Base-by-base conservation (phyloP, 2,888 invertebrate genomes). In the Hofmannophila pseudospretella region DNA sequence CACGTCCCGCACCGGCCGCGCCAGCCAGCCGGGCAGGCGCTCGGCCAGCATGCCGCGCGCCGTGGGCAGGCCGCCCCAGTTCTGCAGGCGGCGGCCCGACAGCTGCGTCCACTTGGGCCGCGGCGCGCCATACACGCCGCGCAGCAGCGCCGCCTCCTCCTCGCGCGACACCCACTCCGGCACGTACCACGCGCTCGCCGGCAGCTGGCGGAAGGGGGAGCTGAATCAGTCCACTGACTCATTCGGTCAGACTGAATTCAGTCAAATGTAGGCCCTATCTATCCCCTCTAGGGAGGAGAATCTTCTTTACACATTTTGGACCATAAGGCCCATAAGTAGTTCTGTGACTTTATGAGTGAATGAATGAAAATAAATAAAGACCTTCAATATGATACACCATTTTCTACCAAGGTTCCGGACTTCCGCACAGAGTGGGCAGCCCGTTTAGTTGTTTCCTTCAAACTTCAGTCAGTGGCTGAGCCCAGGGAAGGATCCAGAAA, bases 1-100 rank as follows among this genome's bases (percentile, higher is more conserved):
- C 12, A 32, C 32, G 8, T 35, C 35, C 12, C 9, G 13, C 12
- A 25, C 13, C 19, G 12, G n/a, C 13, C 7, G 7, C 33, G 52
- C 88, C 19, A 98, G 84, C 98, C 98, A 98, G 69, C 76, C 57
- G 1, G 99, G 98, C 49, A 99, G 92, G 45, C 89, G 86, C 75
- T 98, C 98, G 0, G 94, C 92, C 45, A 99, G 91, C 96, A 99
- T 96, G 39, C 97, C 97, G 61, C 96, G 97, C 9, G 89, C 90
- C 68, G 97, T 97, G 0, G 98, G 98, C 38, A 97, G 86, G 0
- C 99, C 99, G 13, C 99, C 99, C 92, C 98, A 99, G 74, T 99
- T 98, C 69, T 99, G 97, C n/a, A 99, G 88, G 45, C 98, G 90
- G 47, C 99, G 89, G 67, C 97, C 94, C 11, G 93, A 91, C 26